Conservation (phyloP, 2,797 vertebrate species). For the Phataginus tetradactyla region DNA sequence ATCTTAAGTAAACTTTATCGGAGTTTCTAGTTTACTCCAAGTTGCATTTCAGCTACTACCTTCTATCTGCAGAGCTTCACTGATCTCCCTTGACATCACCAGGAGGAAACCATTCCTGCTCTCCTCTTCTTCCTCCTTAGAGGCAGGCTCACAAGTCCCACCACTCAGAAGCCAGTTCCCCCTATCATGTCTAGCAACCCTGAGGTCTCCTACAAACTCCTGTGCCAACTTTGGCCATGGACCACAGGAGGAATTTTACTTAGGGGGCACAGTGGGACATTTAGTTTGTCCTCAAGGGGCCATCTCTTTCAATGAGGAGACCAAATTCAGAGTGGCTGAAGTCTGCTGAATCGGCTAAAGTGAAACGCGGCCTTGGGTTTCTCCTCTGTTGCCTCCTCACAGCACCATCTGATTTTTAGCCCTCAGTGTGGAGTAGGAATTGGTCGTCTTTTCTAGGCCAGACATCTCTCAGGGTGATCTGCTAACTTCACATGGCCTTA, state of each 20-base stretch:
- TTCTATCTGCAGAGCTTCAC: background rate
- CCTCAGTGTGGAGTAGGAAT: background rate
- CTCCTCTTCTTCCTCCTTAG: background rate
- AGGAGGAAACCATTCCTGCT: background rate
- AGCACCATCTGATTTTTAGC: background rate
- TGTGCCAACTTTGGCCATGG: background rate
- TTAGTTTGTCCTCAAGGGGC: background rate
- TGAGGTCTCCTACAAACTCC: background rate
- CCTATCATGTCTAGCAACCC: background rate
- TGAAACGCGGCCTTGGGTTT: background rate
- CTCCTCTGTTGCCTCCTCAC: background rate
- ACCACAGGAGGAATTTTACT: background rate
- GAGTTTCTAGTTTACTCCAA: background rate
- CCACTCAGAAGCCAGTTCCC: background rate
- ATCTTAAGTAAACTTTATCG: slow-evolving; percentile 24
- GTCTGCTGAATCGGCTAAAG: background rate
- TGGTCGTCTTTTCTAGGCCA: background rate
- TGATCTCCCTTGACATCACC: background rate
- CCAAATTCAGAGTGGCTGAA: background rate
- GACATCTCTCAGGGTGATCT: background rate
- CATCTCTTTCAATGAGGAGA: background rate
- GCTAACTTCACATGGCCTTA: background rate
- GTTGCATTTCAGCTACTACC: background rate
- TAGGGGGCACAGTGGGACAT: background rate
- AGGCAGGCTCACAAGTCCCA: background rate